Evolutionary conservation across 2,888 invertebrate genomes (phyloP), one percentile per base, ranked within the genome.

Genomic region (Melanotus villosus): DNA sequence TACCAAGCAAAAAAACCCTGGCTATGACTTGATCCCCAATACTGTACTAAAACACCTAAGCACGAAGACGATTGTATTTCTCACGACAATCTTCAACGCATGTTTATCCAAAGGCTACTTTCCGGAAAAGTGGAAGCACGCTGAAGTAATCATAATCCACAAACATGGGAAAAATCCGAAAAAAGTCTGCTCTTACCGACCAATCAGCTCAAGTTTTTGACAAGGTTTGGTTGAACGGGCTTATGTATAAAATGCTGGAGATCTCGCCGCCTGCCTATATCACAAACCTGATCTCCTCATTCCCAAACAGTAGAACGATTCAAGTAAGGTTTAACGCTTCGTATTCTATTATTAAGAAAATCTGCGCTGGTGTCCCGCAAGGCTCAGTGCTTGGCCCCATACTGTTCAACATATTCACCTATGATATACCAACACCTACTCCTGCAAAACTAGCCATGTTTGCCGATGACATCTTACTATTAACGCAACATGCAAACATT

Each of bases 361-460:
- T 16, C 14, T 0, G 4, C 6, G n/a, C 10, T 12, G 52, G 56
- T 2, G 56, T 58, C n/a, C 58, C 16, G 1, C 41, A 41, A 41
- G 41, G 58, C 7, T 21, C 41, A 2, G 58, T 58, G 10, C 23
- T 58, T 19, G 58, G 58, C 7, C 58, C 58, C 1, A 26, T 14
- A 7, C 1, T 41, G 10, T 58, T 41, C n/a, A 41, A 23, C 7
- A 2, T 41, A n/a, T 58, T 41, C 9, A 58, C 14, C 41, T 52
- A 52, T 7, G 26, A 52, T 2, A 30, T 30, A 1, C 30, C 14
- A 26, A 14, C 3, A n/a, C 30, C 50, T 9, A 23, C 5, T 1
- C 10, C 32, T 6, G 21, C 23, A 1, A 58, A 26, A 41, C 10
- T 41, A 7, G 41, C 9, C 0, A 38, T 41, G 23, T 38, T 58